Evolutionary conservation across 2,113 vertebrate species (phyloP).

Genomic region (Otolemur garnettii): DNA sequence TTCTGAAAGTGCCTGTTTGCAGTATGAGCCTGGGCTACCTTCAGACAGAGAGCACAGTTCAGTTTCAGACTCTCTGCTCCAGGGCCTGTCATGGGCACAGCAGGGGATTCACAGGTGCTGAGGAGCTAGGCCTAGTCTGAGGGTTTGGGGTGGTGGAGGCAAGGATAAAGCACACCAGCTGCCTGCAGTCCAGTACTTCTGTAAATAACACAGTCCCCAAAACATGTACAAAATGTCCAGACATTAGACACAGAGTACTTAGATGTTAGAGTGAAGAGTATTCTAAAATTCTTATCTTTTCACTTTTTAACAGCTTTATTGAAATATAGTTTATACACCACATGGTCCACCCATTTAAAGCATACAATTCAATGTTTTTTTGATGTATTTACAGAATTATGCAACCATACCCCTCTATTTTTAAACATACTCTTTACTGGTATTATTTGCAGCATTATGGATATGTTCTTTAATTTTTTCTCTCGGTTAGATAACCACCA

Average conservation of each 20-base stretch:
- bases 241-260: constrained; percentile 27
- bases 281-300: neutral
- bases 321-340: neutral
- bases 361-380: neutral
- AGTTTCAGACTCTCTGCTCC: neutral
- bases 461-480: constrained; percentile 23
- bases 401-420: constrained; percentile 13
- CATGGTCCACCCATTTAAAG: constrained; percentile 13
- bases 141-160: neutral
- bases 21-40: neutral
- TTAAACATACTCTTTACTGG: constrained; percentile 13
- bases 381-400: constrained; percentile 20
- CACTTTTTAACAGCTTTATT: constrained; percentile 51
- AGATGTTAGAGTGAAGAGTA: constrained; percentile 18
- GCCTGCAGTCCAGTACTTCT: neutral
- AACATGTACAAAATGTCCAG: neutral
- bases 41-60: neutral
- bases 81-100: neutral
- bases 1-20: neutral
- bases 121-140: neutral
- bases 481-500: neutral
- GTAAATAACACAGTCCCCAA: neutral
- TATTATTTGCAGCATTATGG: neutral
- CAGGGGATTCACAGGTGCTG: neutral
- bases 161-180: neutral